Evolutionary conservation across 2,113 vertebrate species (phyloP), one percentile per base, ranked within the genome.

Genomic region (Tricholaema leucomelas): DNA sequence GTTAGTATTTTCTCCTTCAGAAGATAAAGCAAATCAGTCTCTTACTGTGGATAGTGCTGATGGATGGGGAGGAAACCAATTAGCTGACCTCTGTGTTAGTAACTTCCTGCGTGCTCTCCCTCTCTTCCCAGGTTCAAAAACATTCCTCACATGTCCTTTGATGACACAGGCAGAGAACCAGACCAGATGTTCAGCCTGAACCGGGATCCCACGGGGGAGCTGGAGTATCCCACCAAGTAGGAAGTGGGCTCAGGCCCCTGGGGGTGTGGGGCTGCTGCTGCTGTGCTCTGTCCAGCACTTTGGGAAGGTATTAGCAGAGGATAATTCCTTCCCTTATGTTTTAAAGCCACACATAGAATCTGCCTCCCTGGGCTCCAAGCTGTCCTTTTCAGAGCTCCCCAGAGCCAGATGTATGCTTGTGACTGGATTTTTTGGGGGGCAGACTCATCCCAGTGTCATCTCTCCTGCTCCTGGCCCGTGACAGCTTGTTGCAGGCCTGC

Each of bases 81-180:
- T 24, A 36, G 42, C 61, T 82, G 64, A 4, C 0, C 20, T 30
- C 48, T 4, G 2, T 21, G 31, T 48, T 91, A 44, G 50, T 50
- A 3, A 56, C 76, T 30, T 30, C 38, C 76, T 46, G 80, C 3
- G 31, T 11, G 72, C 81, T 12, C 36, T 60, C 58, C 86, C 65
- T 19, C 40, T 81, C 79, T 66, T 73, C 46, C 59, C 90, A 99
- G 99, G 88, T 99, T 98, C 96, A 99, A 98, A 97, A 99, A 99
- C 95, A 98, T 99, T 95, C 98, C 99, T 85, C 99, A 99, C 86
- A 99, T 99, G 99, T 99, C 99, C 15, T 99, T 99, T 83, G 99
- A 99, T 75, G 99, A 99, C 58, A 94, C 98, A 9, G 98, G 97
- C 95, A 97, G 98, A 96, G 99, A 99, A 64, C 97, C 99, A 3